Percentiles rank a stretch among this genome's conserved stretches.
These are phyloP conservation scores for Laterallus jamaicensis DNA, from an alignment of 2,113 vertebrate genomes.

Conservation along the genomic window DNA sequence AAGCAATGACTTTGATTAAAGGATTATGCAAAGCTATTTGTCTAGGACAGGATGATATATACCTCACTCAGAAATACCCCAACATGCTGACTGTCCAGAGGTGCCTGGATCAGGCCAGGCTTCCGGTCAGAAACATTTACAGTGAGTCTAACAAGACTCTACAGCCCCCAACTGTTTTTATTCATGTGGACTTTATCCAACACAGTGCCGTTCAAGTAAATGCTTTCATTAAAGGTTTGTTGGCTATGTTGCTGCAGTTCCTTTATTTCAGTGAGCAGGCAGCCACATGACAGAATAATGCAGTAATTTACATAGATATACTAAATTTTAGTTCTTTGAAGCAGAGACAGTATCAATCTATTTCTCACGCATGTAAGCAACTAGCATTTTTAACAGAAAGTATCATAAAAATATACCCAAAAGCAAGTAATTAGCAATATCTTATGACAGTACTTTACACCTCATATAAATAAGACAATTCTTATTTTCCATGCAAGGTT, in stretches of 20 bases:
- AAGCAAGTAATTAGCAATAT: neutral
- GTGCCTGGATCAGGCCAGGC: neutral
- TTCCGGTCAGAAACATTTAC: conserved; percentile 5
- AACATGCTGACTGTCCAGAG: neutral
- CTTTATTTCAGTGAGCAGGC: neutral
- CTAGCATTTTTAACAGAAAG: neutral
- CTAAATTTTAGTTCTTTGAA: neutral
- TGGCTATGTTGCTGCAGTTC: neutral
- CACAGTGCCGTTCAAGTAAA: neutral
- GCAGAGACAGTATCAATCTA: neutral
- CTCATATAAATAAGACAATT: neutral
- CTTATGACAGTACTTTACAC: neutral
- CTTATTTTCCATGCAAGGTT: neutral
- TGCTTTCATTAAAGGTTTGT: neutral
- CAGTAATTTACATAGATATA: neutral
- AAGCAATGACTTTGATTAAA: conserved; percentile 9
- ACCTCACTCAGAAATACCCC: neutral
- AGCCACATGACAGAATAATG: neutral
- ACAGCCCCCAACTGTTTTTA: neutral
- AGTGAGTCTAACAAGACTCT: neutral
- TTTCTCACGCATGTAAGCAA: neutral
- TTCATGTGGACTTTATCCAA: neutral
- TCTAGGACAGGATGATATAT: neutral
- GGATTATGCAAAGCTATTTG: conserved; percentile 23
- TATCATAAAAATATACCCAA: neutral